Evolutionary conservation across 1,140 invertebrate species (phyloP).

Genomic region (Pectinophora gossypiella): DNA sequence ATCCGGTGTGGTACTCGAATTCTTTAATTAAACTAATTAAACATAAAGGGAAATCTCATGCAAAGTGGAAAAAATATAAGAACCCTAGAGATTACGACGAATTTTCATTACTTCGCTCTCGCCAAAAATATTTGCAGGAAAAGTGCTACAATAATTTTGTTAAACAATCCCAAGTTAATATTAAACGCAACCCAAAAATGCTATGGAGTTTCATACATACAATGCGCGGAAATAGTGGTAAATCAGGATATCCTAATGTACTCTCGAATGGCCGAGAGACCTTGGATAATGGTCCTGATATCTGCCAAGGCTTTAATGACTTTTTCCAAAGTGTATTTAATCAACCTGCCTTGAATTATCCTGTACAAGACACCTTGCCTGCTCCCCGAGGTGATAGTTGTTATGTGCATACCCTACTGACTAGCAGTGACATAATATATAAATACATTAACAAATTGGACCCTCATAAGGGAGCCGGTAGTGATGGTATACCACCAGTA

Average conservation of each 20-base stretch:
- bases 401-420: neutral
- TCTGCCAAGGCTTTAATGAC: neutral
- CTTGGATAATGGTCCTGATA: neutral
- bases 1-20: neutral
- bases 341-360: neutral
- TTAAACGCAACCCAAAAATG: neutral
- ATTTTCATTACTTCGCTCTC: neutral
- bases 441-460: neutral
- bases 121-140: neutral
- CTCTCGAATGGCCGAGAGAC: neutral
- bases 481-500: neutral
- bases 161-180: neutral
- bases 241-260: neutral
- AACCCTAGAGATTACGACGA: neutral
- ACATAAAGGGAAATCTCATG: neutral
- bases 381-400: neutral
- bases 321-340: neutral
- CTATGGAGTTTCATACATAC: neutral
- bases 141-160: neutral
- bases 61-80: neutral
- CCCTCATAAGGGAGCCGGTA: neutral
- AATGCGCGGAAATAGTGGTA: neutral
- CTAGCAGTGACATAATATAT: neutral
- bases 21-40: neutral
- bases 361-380: neutral